Conservation (phyloP, 1,140 invertebrate genomes). For the Carcinoscorpius rotundicauda region DNA sequence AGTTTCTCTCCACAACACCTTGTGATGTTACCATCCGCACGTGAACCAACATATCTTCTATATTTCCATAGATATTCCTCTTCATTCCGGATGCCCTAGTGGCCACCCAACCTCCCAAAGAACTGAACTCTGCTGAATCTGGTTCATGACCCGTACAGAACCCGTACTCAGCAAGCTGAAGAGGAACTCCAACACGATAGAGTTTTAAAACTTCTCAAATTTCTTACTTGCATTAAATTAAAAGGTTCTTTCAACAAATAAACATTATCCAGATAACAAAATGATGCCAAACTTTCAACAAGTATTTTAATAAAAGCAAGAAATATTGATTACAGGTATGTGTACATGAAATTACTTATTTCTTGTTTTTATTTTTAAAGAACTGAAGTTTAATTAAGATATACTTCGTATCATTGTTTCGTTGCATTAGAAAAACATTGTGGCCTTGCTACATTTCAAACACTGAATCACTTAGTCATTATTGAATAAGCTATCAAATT, state of each 20-base stretch:
- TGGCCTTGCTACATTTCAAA: conserved; percentile 33
- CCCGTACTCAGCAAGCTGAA: conserved; percentile 39
- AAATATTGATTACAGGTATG: too few relatives aligned
- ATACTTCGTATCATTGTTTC: too few relatives aligned
- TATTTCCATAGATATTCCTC: conserved; percentile 96
- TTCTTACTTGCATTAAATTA: too few relatives aligned
- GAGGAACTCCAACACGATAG: conserved; percentile 84
- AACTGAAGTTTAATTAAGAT: too few relatives aligned
- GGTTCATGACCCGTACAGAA: conserved; percentile 86
- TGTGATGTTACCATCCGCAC: conserved; percentile 72
- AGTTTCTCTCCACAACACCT: conserved; percentile 67
- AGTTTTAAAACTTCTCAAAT: conserved; percentile 66
- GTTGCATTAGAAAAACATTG: too few relatives aligned
- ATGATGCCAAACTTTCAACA: conserved; percentile 46
- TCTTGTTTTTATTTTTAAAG: too few relatives aligned
- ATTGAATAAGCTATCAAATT: too few relatives aligned
- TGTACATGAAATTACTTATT: too few relatives aligned
- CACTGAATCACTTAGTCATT: too few relatives aligned
- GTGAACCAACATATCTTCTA: conserved; percentile 84
- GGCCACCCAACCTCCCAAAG: conserved; percentile 91
- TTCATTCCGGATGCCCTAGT: conserved; percentile 98
- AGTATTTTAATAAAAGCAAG: too few relatives aligned
- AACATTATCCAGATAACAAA: conserved; percentile 93
- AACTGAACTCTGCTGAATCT: conserved; percentile 92
- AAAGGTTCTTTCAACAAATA: conserved; percentile 61